These are phyloP conservation scores for Rhinichthys osculus DNA, from an alignment of 2,797 vertebrate genomes.

Conservation along the genomic window DNA sequence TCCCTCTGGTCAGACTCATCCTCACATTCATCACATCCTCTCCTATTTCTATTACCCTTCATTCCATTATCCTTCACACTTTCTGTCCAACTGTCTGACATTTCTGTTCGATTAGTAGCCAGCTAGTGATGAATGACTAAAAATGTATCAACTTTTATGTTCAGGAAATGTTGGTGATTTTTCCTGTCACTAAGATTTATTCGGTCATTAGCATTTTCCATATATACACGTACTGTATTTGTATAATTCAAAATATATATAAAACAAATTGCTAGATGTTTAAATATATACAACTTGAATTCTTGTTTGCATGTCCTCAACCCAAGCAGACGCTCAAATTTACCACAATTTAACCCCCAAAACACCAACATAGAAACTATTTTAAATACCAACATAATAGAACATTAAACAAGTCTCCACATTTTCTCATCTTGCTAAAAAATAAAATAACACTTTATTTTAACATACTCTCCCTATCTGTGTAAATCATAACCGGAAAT, in stretches of 20 bases:
- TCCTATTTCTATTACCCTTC: conserved; percentile 20
- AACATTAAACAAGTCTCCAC: background rate
- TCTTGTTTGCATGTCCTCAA: background rate
- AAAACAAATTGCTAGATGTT: background rate
- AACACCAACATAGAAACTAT: background rate
- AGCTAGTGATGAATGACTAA: conserved; percentile 6
- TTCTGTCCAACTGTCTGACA: background rate
- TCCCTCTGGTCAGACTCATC: conserved; percentile 36
- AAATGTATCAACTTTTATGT: background rate
- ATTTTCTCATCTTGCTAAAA: background rate
- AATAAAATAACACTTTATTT: background rate
- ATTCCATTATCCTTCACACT: conserved; percentile 24
- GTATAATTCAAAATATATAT: background rate
- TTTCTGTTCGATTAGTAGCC: conserved; percentile 23
- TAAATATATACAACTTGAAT: background rate
- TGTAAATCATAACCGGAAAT: too few species aligned
- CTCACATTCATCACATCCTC: conserved; percentile 30
- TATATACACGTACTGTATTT: background rate
- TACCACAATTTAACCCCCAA: too few species aligned
- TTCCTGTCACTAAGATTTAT: background rate
- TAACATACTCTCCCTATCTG: too few species aligned
- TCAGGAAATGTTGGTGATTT: background rate
- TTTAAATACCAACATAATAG: background rate
- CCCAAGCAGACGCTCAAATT: background rate
- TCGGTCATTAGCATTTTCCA: background rate